phyloP scores from a whole-genome alignment of 1,140 invertebrate genomes.

The Solenopsis invicta region DNA sequence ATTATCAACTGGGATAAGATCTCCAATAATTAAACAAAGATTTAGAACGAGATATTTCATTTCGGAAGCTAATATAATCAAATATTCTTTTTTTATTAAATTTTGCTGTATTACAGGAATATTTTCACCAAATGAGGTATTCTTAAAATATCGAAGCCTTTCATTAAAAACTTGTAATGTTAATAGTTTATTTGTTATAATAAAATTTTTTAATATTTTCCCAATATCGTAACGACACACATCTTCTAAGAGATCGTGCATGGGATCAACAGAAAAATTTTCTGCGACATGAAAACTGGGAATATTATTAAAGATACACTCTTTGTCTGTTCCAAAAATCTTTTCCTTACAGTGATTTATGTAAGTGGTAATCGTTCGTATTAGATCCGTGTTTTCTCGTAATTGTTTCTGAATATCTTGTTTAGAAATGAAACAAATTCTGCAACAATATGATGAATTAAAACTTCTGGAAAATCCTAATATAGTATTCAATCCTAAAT shows the following conservation, averaged over 20 bases:
- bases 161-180: not conserved
- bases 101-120: not conserved
- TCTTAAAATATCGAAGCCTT: not conserved
- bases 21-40: slow-evolving; percentile 18
- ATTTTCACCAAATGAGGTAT: not conserved
- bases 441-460: slow-evolving; percentile 1
- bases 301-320: slow-evolving; percentile 7
- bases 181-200: not conserved
- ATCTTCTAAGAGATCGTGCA: not conserved
- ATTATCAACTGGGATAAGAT: not conserved
- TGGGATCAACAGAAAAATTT: slow-evolving; percentile 6
- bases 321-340: not conserved
- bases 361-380: not conserved
- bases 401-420: not conserved
- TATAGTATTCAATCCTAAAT: not conserved
- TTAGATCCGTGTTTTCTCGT: not conserved
- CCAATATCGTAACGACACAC: slow-evolving; percentile 7
- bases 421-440: slow-evolving; percentile 2
- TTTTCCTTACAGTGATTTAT: not conserved
- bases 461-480: not conserved
- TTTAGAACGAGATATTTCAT: not conserved
- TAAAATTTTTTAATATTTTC: not conserved
- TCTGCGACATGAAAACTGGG: not conserved
- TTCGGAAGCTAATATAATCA: not conserved
- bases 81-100: slow-evolving; percentile 7